Conservation (phyloP, 1,140 invertebrate species). For the Brachionus calyciflorus region DNA sequence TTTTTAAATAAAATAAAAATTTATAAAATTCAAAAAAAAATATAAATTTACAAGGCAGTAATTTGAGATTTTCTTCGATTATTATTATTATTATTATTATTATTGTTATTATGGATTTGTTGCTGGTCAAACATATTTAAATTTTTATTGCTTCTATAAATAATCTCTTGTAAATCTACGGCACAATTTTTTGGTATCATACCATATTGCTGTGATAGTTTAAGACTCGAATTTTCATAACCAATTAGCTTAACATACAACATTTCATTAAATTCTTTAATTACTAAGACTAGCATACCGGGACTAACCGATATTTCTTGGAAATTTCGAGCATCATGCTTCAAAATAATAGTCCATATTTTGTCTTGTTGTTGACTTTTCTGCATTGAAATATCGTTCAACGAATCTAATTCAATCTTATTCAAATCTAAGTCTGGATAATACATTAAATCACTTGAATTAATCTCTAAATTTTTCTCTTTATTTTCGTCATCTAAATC, state of each 20-base stretch:
- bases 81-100: too few species aligned
- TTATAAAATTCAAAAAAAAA: neutral
- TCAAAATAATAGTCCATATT: constrained; percentile 38
- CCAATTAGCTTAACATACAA: constrained; percentile 34
- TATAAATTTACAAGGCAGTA: constrained; percentile 23
- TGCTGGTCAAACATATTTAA: neutral
- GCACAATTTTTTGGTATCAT: constrained; percentile 44
- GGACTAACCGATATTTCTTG: constrained; percentile 38
- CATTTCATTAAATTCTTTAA: constrained; percentile 35
- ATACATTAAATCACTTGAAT: constrained; percentile 31
- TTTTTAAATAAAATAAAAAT: neutral
- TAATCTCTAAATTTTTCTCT: neutral
- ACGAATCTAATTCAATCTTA: constrained; percentile 33
- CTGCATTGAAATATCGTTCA: neutral
- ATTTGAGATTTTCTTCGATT: constrained; percentile 28
- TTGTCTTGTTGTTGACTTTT: constrained; percentile 12
- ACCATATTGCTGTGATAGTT: constrained; percentile 35
- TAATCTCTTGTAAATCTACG: constrained; percentile 26
- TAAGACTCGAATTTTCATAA: constrained; percentile 35
- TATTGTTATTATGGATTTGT: too few species aligned
- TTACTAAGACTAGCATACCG: constrained; percentile 32
- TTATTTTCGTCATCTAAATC: constrained; percentile 30
- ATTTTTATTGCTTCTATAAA: constrained; percentile 18
- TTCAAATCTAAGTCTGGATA: constrained; percentile 14
- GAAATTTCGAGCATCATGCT: constrained; percentile 36